A percentile compares a stretch with the other conserved stretches of the same genome.
Conservation (phyloP, 2,113 vertebrate genomes). For the Aegypius monachus region DNA sequence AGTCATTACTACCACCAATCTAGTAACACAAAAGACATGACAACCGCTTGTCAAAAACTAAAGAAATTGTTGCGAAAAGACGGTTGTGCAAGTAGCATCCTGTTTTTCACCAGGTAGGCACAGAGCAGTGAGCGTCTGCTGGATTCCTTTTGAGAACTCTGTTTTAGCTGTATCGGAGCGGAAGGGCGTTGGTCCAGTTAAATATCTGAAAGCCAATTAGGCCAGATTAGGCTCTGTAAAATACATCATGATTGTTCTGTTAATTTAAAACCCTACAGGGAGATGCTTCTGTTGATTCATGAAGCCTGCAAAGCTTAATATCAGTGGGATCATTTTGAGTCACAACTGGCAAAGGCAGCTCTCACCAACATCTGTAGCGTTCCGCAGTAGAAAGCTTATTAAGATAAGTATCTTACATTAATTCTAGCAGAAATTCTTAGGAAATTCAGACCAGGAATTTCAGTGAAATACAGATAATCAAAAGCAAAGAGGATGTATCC, state of each 20-base stretch:
- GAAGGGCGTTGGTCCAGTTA: constrained; percentile 19
- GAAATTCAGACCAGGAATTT: neutral
- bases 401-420: neutral
- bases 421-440: neutral
- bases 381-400: neutral
- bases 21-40: neutral
- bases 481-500: neutral
- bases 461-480: neutral
- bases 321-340: neutral
- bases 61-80: neutral
- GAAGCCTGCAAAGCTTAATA: neutral
- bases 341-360: neutral
- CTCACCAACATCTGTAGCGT: neutral
- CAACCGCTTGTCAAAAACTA: neutral
- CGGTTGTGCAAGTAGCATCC: neutral
- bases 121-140: neutral
- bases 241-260: constrained; percentile 11
- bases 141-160: neutral
- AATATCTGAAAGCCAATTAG: constrained; percentile 30
- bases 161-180: neutral
- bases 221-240: constrained; percentile 40
- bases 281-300: constrained; percentile 22
- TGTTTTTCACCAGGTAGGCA: neutral
- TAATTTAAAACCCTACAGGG: constrained; percentile 47
- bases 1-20: neutral